Evolutionary conservation across 1,140 invertebrate genomes (phyloP).

Genomic region (Tribolium madens): DNA sequence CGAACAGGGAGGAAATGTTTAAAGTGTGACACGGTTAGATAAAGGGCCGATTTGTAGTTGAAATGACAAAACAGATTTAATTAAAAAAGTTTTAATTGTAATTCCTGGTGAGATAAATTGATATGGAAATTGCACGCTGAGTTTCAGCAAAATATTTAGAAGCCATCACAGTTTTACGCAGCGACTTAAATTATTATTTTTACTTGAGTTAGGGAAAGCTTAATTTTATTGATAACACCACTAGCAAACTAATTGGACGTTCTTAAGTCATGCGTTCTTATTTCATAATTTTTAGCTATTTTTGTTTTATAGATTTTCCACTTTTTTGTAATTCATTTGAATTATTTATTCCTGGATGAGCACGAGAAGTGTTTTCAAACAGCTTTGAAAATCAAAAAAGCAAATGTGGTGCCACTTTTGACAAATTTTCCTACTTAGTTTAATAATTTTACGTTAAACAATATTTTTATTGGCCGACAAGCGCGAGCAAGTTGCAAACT

Average conservation of each 20-base stretch:
- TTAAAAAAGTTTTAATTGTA: constrained; percentile 36
- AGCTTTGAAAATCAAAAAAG: too few species aligned
- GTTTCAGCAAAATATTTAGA: constrained; percentile 1
- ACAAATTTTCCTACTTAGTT: constrained; percentile 8
- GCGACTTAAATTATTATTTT: constrained; percentile 14
- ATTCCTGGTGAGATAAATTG: constrained; percentile 30
- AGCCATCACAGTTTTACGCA: constrained; percentile 17
- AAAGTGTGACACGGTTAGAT: not conserved
- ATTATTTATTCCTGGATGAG: too few species aligned
- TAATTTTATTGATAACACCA: not conserved
- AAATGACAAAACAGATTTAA: constrained; percentile 35
- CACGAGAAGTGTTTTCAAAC: too few species aligned
- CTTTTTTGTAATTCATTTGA: too few species aligned
- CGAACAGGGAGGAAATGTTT: not conserved
- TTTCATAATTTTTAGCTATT: constrained; percentile 20
- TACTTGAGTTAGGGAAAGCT: not conserved
- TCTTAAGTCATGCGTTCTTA: constrained; percentile 5
- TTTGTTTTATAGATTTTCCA: constrained; percentile 7
- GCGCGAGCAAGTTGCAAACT: not conserved
- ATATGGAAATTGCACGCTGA: constrained; percentile 15
- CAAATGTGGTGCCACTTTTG: too few species aligned
- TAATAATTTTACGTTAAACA: not conserved
- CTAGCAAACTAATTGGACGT: constrained; percentile 10
- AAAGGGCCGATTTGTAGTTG: not conserved
- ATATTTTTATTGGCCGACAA: not conserved